Evolutionary conservation across 1,140 invertebrate genomes (phyloP).

Genomic region (Matsumurasca onukii): DNA sequence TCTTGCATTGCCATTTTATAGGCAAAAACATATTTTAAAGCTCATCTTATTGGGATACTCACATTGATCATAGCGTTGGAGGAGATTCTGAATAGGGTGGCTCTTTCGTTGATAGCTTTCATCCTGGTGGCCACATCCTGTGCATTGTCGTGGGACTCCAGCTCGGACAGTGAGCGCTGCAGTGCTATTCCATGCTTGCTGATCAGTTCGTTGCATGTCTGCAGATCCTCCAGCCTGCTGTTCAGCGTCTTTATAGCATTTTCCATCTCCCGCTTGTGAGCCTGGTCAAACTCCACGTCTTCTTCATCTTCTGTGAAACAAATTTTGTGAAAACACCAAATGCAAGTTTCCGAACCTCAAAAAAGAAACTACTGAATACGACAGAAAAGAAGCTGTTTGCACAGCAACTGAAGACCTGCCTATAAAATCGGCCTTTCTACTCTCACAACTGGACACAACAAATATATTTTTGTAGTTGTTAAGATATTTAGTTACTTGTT

Average conservation of each 20-base stretch:
- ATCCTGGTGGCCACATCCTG: conserved; percentile 59
- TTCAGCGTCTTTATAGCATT: conserved; percentile 61
- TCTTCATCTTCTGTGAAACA: conserved; percentile 80
- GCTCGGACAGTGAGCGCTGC: conserved; percentile 79
- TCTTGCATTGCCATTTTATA: too few relatives aligned
- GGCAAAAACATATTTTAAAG: too few relatives aligned
- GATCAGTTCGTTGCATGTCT: conserved; percentile 89
- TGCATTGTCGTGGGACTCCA: conserved; percentile 69
- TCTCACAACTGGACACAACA: too few relatives aligned
- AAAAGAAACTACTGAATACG: background rate
- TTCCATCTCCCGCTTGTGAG: conserved; percentile 49
- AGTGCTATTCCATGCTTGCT: conserved; percentile 82
- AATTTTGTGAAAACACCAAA: too few relatives aligned
- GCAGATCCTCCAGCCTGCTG: conserved; percentile 78
- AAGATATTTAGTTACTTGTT: too few relatives aligned
- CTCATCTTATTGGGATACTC: too few relatives aligned
- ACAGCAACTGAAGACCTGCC: background rate
- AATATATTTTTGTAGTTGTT: too few relatives aligned
- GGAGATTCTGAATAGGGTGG: conserved; percentile 90
- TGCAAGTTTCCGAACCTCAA: background rate
- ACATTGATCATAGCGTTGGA: conserved; percentile 96
- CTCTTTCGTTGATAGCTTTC: conserved; percentile 84
- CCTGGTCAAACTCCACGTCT: conserved; percentile 60
- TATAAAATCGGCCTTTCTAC: too few relatives aligned
- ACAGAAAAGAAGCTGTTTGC: too few relatives aligned